Conservation (phyloP, 2,113 vertebrate genomes). For the Mirounga angustirostris region DNA sequence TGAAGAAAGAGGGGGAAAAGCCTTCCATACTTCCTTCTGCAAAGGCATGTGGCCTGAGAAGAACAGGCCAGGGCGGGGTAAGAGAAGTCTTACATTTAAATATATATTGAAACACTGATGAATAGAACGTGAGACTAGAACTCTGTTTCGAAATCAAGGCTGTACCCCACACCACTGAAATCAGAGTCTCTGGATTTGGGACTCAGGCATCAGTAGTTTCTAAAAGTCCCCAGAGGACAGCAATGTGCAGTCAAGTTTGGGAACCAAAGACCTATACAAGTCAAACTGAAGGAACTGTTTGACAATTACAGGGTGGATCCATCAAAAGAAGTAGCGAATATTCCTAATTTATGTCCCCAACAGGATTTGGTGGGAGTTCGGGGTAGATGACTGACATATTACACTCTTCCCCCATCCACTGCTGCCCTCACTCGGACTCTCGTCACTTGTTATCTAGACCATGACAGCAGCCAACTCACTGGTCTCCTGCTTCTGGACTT, state of each 20-base stretch:
- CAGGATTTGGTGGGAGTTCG: background rate
- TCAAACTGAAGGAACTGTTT: background rate
- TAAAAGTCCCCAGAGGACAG: background rate
- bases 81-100: constrained; percentile 25
- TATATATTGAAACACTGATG: background rate
- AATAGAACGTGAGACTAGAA: background rate
- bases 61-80: background rate
- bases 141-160: constrained; percentile 52
- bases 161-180: background rate
- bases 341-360: background rate
- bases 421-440: background rate
- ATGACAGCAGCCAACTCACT: background rate
- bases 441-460: background rate
- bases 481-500: background rate
- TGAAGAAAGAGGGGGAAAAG: background rate
- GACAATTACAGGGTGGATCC: background rate
- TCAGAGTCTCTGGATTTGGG: background rate
- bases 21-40: background rate
- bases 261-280: background rate
- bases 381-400: background rate
- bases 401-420: background rate
- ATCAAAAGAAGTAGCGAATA: background rate
- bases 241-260: background rate
- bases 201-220: background rate
- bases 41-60: background rate